Evolutionary conservation across 2,888 invertebrate genomes (phyloP).

Genomic region (Drosophila nr. medialis): DNA sequence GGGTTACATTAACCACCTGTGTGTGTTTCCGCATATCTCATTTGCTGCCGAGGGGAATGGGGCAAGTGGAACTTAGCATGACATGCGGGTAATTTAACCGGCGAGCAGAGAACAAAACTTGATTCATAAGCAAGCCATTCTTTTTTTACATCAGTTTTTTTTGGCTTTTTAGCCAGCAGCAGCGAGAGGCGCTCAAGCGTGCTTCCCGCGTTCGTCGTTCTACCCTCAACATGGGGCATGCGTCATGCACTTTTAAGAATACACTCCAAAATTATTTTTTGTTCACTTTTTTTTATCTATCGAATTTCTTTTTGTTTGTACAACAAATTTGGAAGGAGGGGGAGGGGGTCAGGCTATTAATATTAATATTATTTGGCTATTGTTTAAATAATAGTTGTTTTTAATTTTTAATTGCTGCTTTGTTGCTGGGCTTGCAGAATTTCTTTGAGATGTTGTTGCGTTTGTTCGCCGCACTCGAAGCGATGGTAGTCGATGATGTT

Average conservation of each 20-base stretch:
- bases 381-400: neutral
- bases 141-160: slow-evolving; percentile 12
- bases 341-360: slow-evolving; percentile 9
- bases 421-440: slow-evolving; percentile 73
- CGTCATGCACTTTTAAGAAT: slow-evolving; percentile 55
- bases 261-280: slow-evolving; percentile 30
- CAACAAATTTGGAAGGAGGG: slow-evolving; percentile 45
- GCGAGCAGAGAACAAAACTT: slow-evolving; percentile 48
- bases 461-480: slow-evolving; percentile 93
- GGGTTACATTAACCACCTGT: slow-evolving; percentile 48
- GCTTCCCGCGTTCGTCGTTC: slow-evolving; percentile 63
- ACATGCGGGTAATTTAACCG: slow-evolving; percentile 69
- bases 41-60: slow-evolving; percentile 19
- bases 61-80: slow-evolving; percentile 25
- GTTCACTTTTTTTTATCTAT: slow-evolving; percentile 26
- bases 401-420: slow-evolving; percentile 55
- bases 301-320: slow-evolving; percentile 22
- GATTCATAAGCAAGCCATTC: slow-evolving; percentile 43
- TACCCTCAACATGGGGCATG: slow-evolving; percentile 54
- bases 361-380: neutral
- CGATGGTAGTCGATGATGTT: slow-evolving; percentile 92
- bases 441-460: slow-evolving; percentile 63
- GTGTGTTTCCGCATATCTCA: slow-evolving; percentile 51
- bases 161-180: slow-evolving; percentile 27
- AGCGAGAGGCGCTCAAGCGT: slow-evolving; percentile 67